Base-by-base conservation (phyloP, 2,797 vertebrate species). In the Sebastolobus altivelis region DNA sequence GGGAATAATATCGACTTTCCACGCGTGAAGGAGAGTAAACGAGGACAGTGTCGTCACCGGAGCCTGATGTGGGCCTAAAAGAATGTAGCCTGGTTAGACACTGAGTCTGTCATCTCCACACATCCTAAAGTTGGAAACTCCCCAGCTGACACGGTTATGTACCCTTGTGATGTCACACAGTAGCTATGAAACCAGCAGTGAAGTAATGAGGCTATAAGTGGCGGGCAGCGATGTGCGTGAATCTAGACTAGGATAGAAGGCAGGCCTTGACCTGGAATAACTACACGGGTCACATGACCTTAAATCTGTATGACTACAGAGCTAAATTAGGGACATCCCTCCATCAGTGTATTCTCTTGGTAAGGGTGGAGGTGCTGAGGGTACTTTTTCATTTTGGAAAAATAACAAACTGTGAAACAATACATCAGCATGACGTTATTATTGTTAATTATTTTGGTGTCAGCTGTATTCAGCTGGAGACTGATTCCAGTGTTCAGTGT, bases 111-210 rank as follows among this genome's bases (percentile, higher is more conserved):
- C 89, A 66, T 85, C 84, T 40, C 43, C 59, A 29, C 82, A 54
- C 38, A 60, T 65, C 66, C 75, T 82, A 55, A 69, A 74, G 70
- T 33, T 72, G 85, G 88, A 86, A 80, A 72, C 29, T 25, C 75
- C 67, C 70, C 87, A 72, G 79, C 79, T 81, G 81, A 78, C 87
- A 82, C 7, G 6, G 71, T 52, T 74, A 65, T 80, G 75, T 13
- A 22, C 61, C 77, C 76, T 58, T 3, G 62, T 92, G 90, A 91
- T 87, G 90, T 94, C 89, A 90, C 78, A 86, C 37, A 25, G 83
- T 31, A 82, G 72, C 85, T 87, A 84, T 85, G 79, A 87, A 87
- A 67, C 43, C 22, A 66, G 80, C 76, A 16, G 66, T 40, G 75
- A 87, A 14, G 77, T 82, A 81, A 89, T 43, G 65, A 78, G 22